A percentile compares a stretch with the other conserved stretches of the same genome.
Conservation (phyloP, 1,140 invertebrate genomes). For the Drosophila aff. region DNA sequence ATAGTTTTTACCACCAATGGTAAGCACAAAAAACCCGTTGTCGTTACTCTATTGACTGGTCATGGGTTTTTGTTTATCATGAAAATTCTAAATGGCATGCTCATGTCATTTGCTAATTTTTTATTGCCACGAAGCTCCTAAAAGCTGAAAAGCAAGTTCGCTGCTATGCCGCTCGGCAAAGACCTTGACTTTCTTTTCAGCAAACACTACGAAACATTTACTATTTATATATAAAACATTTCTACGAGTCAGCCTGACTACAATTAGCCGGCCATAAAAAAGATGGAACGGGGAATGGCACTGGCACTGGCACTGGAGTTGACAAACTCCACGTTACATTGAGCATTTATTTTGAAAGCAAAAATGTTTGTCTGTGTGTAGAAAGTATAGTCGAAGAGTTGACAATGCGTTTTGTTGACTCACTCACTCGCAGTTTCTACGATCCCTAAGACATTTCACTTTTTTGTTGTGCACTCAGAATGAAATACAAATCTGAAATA, state of each 20-base stretch:
- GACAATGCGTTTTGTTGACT: conserved; percentile 65
- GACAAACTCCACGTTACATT: conserved; percentile 59
- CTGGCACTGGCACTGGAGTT: conserved; percentile 26
- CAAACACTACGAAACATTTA: conserved; percentile 17
- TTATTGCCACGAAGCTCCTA: conserved; percentile 39
- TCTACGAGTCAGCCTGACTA: conserved; percentile 44
- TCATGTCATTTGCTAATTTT: conserved; percentile 65
- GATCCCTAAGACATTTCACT: conserved; percentile 53
- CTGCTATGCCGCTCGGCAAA: conserved; percentile 52
- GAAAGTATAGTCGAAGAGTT: conserved; percentile 62
- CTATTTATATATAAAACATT: conserved; percentile 40
- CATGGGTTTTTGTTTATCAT: conserved; percentile 69
- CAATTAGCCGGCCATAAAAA: conserved; percentile 70
- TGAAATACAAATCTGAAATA: background rate
- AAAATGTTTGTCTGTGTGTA: conserved; percentile 63
- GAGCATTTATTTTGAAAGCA: conserved; percentile 67
- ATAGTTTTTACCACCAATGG: conserved; percentile 63
- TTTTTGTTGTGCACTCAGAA: conserved; percentile 5
- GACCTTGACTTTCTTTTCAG: conserved; percentile 79
- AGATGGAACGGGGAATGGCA: conserved; percentile 1
- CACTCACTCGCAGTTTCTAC: conserved; percentile 58
- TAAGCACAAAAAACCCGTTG: conserved; percentile 50
- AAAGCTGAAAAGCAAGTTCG: conserved; percentile 55
- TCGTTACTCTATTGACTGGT: conserved; percentile 46
- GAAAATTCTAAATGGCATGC: conserved; percentile 78